These are phyloP conservation scores for Ginglymostoma cirratum DNA, from an alignment of 2,113 vertebrate genomes.

Conservation along the genomic window DNA sequence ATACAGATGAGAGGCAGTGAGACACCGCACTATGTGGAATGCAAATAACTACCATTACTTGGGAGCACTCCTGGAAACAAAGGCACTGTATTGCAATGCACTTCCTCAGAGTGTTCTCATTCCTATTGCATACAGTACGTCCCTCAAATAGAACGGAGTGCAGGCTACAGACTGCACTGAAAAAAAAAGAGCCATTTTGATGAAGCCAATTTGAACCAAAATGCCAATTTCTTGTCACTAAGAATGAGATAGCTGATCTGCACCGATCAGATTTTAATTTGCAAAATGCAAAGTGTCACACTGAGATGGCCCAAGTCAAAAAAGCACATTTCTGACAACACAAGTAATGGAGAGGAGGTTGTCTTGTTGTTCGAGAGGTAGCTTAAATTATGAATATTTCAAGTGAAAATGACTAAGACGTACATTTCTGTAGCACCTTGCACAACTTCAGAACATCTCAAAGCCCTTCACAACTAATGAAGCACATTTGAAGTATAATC, in stretches of 20 bases:
- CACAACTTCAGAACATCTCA: not conserved
- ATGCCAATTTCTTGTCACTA: not conserved
- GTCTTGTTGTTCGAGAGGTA: not conserved
- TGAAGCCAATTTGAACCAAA: not conserved
- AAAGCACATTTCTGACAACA: not conserved
- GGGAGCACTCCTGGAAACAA: constrained; percentile 28
- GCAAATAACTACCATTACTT: constrained; percentile 37
- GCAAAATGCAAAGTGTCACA: not conserved
- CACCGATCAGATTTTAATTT: not conserved
- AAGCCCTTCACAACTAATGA: not conserved
- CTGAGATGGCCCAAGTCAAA: not conserved
- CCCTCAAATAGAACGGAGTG: not conserved
- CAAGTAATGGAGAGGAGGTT: too few species aligned
- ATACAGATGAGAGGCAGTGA: constrained; percentile 37
- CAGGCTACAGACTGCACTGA: not conserved
- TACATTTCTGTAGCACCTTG: not conserved
- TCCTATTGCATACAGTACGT: not conserved
- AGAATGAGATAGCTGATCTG: not conserved
- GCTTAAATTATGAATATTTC: not conserved
- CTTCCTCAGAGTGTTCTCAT: not conserved
- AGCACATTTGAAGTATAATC: not conserved
- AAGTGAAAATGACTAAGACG: not conserved
- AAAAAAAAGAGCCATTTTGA: not conserved
- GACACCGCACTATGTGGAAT: constrained; percentile 35
- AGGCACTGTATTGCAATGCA: constrained; percentile 11